phyloP scores from a whole-genome alignment of 2,113 vertebrate genomes.

The Corydoras maculifer region DNA sequence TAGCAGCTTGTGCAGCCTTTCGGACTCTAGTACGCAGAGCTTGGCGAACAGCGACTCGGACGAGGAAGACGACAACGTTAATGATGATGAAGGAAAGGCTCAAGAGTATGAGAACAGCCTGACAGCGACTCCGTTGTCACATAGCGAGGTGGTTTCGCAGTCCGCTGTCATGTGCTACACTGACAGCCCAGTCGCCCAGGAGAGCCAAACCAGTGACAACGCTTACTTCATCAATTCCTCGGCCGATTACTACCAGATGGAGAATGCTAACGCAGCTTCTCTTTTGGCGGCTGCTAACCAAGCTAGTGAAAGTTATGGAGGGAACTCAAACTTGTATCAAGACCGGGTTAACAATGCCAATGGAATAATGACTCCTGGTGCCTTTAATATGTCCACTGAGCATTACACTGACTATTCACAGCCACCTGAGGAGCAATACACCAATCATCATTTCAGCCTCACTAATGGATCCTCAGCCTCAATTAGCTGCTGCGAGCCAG shows the following conservation, averaged over 20 bases:
- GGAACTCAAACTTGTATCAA: constrained; percentile 65
- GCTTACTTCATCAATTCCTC: constrained; percentile 79
- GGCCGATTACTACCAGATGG: constrained; percentile 88
- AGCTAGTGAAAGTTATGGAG: constrained; percentile 63
- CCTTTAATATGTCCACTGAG: constrained; percentile 78
- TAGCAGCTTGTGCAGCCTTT: constrained; percentile 92
- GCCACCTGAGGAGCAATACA: constrained; percentile 58
- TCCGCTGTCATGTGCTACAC: constrained; percentile 85
- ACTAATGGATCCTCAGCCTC: constrained; percentile 66
- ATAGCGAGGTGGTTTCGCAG: constrained; percentile 73
- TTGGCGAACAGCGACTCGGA: constrained; percentile 87
- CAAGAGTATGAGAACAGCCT: constrained; percentile 72
- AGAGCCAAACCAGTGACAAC: constrained; percentile 79
- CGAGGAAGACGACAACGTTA: constrained; percentile 80
- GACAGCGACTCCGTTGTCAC: constrained; percentile 51
- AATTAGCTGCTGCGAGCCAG: constrained; percentile 75
- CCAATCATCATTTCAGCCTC: constrained; percentile 69
- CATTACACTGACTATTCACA: constrained; percentile 69
- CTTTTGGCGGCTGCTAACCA: constrained; percentile 59
- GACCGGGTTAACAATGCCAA: constrained; percentile 75
- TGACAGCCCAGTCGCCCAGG: constrained; percentile 71
- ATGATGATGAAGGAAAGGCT: constrained; percentile 68
- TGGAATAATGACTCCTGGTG: constrained; percentile 69
- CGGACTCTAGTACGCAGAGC: constrained; percentile 95
- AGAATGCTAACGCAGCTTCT: constrained; percentile 68